phyloP scores from a whole-genome alignment of 2,888 invertebrate genomes.

The Micoletzkya japonica region DNA sequence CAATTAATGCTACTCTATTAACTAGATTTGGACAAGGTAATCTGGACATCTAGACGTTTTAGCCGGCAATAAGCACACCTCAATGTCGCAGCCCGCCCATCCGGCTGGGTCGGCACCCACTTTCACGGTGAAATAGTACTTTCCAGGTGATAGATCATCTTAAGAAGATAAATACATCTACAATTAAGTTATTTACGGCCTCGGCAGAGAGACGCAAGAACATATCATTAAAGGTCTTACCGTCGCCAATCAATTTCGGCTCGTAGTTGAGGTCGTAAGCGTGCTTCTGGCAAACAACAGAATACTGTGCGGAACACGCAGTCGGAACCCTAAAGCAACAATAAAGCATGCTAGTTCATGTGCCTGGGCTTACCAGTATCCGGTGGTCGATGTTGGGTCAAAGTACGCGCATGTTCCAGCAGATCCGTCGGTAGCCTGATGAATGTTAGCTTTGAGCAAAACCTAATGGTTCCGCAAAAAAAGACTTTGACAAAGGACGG shows the following conservation, averaged over 20 bases:
- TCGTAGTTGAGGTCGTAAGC: constrained; percentile 37
- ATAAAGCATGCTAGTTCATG: background rate
- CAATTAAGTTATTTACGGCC: too few relatives aligned
- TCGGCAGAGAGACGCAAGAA: too few relatives aligned
- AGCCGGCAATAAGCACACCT: constrained; percentile 6
- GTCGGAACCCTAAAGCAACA: background rate
- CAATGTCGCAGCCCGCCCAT: constrained; percentile 20
- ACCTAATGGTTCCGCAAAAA: too few relatives aligned
- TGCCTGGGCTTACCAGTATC: constrained; percentile 12
- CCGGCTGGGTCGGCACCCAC: background rate
- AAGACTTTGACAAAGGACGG: too few relatives aligned
- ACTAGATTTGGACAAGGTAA: too few relatives aligned
- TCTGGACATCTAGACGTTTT: too few relatives aligned
- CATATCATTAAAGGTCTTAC: constrained; percentile 22
- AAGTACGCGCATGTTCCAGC: constrained; percentile 18
- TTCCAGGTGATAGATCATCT: constrained; percentile 26
- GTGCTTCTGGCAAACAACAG: constrained; percentile 47
- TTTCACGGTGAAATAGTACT: constrained; percentile 18
- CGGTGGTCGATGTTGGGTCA: background rate
- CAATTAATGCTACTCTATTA: too few relatives aligned
- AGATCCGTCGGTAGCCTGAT: background rate
- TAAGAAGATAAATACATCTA: background rate
- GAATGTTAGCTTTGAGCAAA: too few relatives aligned
- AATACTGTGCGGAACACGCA: constrained; percentile 1
- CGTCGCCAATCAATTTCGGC: constrained; percentile 39